Percentiles rank a stretch among this genome's conserved stretches.
phyloP scores from a whole-genome alignment of 2,888 invertebrate genomes.

The Hydriomena furcata region DNA sequence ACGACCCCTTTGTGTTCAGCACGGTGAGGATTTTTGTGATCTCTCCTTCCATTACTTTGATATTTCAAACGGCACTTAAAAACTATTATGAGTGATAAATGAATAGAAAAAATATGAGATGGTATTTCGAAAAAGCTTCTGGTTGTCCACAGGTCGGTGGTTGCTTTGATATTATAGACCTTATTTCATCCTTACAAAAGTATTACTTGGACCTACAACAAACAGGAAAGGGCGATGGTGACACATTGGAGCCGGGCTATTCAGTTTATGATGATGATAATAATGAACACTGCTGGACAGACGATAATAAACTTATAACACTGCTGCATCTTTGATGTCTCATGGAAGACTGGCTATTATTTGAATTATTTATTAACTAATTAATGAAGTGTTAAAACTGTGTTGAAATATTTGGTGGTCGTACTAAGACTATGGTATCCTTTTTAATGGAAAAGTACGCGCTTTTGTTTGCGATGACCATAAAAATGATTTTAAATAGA shows the following conservation, averaged over 20 bases:
- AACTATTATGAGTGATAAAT: slow-evolving; percentile 38
- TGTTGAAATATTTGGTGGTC: neutral
- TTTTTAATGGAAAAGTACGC: too few relatives aligned
- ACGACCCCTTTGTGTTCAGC: slow-evolving; percentile 46
- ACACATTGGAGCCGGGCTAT: slow-evolving; percentile 22
- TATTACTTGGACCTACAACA: slow-evolving; percentile 9
- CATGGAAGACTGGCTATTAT: slow-evolving; percentile 13
- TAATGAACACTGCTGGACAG: slow-evolving; percentile 31
- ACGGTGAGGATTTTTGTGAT: slow-evolving; percentile 44
- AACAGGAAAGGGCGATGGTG: slow-evolving; percentile 22
- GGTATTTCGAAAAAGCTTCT: slow-evolving; percentile 25
- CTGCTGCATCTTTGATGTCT: slow-evolving; percentile 23
- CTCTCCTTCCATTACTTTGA: slow-evolving; percentile 43
- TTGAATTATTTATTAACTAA: slow-evolving; percentile 19
- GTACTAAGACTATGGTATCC: too few relatives aligned
- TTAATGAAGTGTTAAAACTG: slow-evolving; percentile 22
- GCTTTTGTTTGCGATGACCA: too few relatives aligned
- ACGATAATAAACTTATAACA: slow-evolving; percentile 29
- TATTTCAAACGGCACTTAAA: slow-evolving; percentile 56
- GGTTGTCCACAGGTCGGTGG: slow-evolving; percentile 25
- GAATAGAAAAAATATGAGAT: slow-evolving; percentile 32
- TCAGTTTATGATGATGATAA: slow-evolving; percentile 39
- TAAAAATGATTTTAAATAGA: too few relatives aligned
- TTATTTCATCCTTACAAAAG: slow-evolving; percentile 6
- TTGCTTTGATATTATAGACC: slow-evolving; percentile 6